These are phyloP conservation scores for Glossophaga mutica DNA, from an alignment of 2,797 vertebrate species.

Conservation along the genomic window DNA sequence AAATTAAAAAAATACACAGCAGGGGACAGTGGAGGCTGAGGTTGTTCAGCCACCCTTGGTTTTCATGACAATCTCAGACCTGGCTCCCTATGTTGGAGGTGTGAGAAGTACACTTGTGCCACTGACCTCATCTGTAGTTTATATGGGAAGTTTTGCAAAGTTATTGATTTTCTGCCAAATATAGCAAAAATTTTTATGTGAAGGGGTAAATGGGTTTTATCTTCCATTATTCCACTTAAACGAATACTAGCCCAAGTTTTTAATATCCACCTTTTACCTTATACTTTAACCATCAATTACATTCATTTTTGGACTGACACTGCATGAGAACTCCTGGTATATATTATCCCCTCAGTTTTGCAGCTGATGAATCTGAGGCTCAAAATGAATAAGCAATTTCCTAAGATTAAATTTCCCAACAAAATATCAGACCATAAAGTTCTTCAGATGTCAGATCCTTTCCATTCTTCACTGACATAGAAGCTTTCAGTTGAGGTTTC, in stretches of 20 bases:
- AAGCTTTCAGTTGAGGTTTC: neutral
- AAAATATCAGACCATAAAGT: neutral
- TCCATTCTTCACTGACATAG: neutral
- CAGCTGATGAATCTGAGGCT: neutral
- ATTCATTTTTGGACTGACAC: no score
- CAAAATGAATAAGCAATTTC: neutral
- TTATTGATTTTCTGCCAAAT: neutral
- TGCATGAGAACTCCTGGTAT: neutral
- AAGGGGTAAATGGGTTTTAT: neutral
- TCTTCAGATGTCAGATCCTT: neutral
- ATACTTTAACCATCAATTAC: neutral
- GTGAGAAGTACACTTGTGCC: no score
- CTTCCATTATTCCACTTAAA: neutral
- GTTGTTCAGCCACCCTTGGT: fast-evolving
- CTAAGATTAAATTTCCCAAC: neutral
- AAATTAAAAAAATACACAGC: neutral
- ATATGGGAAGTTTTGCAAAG: neutral
- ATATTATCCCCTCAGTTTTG: neutral
- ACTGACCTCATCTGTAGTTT: neutral
- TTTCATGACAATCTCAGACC: fast-evolving
- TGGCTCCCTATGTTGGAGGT: fast-evolving
- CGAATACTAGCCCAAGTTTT: neutral
- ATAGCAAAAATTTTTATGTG: neutral
- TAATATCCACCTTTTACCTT: no score
- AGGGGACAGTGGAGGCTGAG: neutral